phyloP scores from a whole-genome alignment of 2,797 vertebrate species.

The Propithecus deckenii region DNA sequence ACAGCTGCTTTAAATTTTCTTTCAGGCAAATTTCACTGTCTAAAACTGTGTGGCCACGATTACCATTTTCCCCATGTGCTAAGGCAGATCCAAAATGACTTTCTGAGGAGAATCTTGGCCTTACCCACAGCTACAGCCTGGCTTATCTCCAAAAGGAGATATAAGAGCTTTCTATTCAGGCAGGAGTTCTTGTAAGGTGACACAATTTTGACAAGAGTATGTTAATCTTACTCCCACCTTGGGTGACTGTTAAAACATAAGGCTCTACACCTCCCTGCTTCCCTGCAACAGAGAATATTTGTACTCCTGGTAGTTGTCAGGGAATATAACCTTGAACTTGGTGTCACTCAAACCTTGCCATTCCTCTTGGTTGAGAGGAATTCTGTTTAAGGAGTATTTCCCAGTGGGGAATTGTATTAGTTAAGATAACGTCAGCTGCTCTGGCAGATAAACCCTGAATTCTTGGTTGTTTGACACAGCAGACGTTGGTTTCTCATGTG shows the following conservation, averaged over 20 bases:
- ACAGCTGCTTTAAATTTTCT: neutral
- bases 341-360: neutral
- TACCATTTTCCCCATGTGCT: neutral
- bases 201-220: slow-evolving; percentile 65
- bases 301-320: neutral
- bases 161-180: slow-evolving; percentile 39
- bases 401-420: neutral
- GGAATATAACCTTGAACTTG: slow-evolving; percentile 45
- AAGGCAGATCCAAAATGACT: neutral
- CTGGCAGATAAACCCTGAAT: neutral
- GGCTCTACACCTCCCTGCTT: slow-evolving; percentile 24
- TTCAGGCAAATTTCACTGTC: neutral
- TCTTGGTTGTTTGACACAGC: neutral
- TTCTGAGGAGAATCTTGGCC: slow-evolving; percentile 26
- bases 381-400: slow-evolving; percentile 25
- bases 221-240: slow-evolving; percentile 63
- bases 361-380: slow-evolving; percentile 9
- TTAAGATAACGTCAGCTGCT: neutral
- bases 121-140: neutral
- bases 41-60: neutral
- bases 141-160: slow-evolving; percentile 44
- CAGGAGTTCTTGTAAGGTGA: slow-evolving; percentile 65
- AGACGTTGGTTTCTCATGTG: neutral
- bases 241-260: slow-evolving; percentile 45
- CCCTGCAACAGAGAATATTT: slow-evolving; percentile 17